These are phyloP conservation scores for Ceyx cyanopectus DNA, from an alignment of 2,113 vertebrate genomes.

Conservation along the genomic window DNA sequence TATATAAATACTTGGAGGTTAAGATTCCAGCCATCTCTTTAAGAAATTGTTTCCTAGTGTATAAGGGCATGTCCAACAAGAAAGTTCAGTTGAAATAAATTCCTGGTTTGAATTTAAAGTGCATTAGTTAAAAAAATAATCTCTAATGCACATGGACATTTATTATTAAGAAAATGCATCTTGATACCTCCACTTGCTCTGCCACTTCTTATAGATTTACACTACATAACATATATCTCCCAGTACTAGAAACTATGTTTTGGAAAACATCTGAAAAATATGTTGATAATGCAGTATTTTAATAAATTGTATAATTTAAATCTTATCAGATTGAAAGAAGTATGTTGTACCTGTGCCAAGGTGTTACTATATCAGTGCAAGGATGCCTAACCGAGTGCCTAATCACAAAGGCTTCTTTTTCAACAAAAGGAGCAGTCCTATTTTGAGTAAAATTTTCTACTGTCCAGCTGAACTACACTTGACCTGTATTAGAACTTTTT, in stretches of 20 bases:
- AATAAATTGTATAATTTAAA: background rate
- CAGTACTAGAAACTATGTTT: background rate
- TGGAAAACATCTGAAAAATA: background rate
- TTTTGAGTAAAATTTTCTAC: background rate
- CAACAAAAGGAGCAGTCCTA: background rate
- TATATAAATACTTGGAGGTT: too few relatives aligned
- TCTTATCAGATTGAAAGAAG: background rate
- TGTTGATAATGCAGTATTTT: background rate
- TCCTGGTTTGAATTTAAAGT: background rate
- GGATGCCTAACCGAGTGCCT: background rate
- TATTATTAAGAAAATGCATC: background rate
- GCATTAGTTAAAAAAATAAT: background rate
- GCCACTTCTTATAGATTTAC: background rate
- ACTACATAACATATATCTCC: background rate
- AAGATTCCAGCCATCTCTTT: background rate
- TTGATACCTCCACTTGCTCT: background rate
- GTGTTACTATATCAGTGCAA: background rate
- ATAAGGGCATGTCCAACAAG: background rate
- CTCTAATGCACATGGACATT: background rate
- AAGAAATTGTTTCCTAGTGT: background rate
- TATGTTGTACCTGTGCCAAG: fast-evolving
- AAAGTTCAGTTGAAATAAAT: background rate
- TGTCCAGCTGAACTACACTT: background rate
- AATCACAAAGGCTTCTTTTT: background rate
- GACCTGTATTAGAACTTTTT: background rate